Percentiles rank a stretch among this genome's conserved stretches.
Evolutionary conservation across 2,888 invertebrate species (phyloP).

Genomic region (Lycia hirtaria): DNA sequence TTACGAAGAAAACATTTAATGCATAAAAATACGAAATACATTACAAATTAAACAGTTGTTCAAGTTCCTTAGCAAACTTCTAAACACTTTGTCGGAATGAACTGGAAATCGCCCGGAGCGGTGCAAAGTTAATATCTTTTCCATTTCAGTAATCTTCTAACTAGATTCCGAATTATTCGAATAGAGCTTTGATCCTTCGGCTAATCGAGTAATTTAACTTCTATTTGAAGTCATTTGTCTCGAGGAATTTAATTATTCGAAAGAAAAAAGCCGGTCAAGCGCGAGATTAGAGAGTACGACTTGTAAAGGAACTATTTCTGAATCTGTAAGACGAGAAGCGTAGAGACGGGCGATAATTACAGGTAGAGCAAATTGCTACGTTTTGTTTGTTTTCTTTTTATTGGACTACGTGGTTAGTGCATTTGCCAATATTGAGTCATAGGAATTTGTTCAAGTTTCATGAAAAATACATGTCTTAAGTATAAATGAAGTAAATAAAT

Average conservation of each 20-base stretch:
- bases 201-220: constrained; percentile 56
- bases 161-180: constrained; percentile 33
- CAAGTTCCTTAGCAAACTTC: constrained; percentile 3
- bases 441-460: too few species aligned
- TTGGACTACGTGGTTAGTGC: too few species aligned
- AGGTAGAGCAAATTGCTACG: too few species aligned
- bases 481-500: too few species aligned
- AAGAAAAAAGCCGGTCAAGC: constrained; percentile 18
- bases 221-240: constrained; percentile 51
- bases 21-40: neutral
- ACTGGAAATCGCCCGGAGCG: constrained; percentile 38
- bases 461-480: too few species aligned
- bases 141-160: constrained; percentile 48
- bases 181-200: constrained; percentile 53
- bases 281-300: constrained; percentile 1
- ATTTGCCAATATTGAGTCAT: too few species aligned
- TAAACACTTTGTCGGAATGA: constrained; percentile 14
- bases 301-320: neutral
- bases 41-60: neutral
- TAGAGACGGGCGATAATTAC: too few species aligned
- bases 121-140: constrained; percentile 44
- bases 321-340: neutral
- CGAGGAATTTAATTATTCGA: constrained; percentile 53
- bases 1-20: neutral
- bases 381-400: too few species aligned